Percentiles rank a stretch among this genome's conserved stretches.
Conservation (phyloP, 64 coral and sea anemone species). For the Montipora efflorescens region DNA sequence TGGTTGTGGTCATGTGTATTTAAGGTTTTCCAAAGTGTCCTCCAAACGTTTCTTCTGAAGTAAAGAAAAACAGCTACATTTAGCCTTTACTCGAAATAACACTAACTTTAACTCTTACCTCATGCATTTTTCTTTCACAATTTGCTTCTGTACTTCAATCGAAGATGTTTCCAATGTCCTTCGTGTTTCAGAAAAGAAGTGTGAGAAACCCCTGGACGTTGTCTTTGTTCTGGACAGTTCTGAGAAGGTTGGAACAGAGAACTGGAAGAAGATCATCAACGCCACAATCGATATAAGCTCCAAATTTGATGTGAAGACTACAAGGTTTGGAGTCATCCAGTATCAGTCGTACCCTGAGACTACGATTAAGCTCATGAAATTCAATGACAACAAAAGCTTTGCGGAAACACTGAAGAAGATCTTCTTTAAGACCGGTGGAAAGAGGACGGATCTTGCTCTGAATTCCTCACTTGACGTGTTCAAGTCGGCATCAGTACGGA, state of each 20-base stretch:
- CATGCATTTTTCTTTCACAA: too few species aligned
- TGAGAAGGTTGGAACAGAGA: conserved; percentile 75
- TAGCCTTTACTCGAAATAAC: too few species aligned
- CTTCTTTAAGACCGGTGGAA: conserved; percentile 76
- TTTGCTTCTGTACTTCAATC: too few species aligned
- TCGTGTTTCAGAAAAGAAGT: conserved; percentile 29
- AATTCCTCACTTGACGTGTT: conserved; percentile 77
- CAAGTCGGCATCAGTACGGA: conserved; percentile 41
- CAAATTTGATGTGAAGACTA: conserved; percentile 49
- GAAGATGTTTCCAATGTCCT: too few species aligned
- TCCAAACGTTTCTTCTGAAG: too few species aligned
- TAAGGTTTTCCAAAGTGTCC: too few species aligned
- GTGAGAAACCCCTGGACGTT: conserved; percentile 82
- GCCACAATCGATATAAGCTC: conserved; percentile 53
- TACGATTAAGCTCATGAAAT: conserved; percentile 50
- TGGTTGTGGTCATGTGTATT: too few species aligned
- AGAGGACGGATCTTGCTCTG: conserved; percentile 84
- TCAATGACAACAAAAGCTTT: conserved; percentile 45
- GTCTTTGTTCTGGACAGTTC: conserved; percentile 89
- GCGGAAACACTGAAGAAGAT: conserved; percentile 60
- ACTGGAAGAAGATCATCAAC: conserved; percentile 75
- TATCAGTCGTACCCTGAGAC: conserved; percentile 77
- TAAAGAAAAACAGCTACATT: too few species aligned
- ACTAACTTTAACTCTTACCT: too few species aligned
- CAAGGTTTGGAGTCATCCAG: conserved; percentile 85